These are phyloP conservation scores for Marronus borbonicus DNA, from an alignment of 2,888 invertebrate genomes.

Conservation along the genomic window DNA sequence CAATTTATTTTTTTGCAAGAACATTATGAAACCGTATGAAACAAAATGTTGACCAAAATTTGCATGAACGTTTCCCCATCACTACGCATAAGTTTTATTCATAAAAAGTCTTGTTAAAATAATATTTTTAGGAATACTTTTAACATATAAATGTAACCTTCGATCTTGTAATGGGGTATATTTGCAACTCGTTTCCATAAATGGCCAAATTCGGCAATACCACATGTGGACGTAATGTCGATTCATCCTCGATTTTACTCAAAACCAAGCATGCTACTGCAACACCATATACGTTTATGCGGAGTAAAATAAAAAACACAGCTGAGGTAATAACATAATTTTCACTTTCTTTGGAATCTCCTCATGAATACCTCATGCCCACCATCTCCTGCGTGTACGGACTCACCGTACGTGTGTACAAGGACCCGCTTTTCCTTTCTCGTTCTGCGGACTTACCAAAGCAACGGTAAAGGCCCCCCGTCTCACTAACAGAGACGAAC, in stretches of 20 bases:
- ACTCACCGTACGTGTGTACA: background rate
- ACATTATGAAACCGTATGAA: no score
- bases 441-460: background rate
- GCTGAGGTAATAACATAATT: background rate
- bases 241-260: background rate
- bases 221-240: background rate
- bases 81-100: no score
- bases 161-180: no score
- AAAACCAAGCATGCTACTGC: background rate
- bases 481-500: background rate
- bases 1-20: no score
- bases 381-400: background rate
- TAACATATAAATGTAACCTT: no score
- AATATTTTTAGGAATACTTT: no score
- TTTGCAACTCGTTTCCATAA: background rate
- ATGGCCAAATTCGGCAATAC: background rate
- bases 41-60: no score
- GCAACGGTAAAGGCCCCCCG: constrained; percentile 9
- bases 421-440: constrained; percentile 27
- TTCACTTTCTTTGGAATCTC: constrained; percentile 38
- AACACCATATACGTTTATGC: no score
- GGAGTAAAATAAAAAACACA: no score
- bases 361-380: constrained; percentile 15
- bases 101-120: no score
- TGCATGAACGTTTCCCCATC: no score